Base-by-base conservation (phyloP, 2,888 invertebrate species). In the Zygaena filipendulae region DNA sequence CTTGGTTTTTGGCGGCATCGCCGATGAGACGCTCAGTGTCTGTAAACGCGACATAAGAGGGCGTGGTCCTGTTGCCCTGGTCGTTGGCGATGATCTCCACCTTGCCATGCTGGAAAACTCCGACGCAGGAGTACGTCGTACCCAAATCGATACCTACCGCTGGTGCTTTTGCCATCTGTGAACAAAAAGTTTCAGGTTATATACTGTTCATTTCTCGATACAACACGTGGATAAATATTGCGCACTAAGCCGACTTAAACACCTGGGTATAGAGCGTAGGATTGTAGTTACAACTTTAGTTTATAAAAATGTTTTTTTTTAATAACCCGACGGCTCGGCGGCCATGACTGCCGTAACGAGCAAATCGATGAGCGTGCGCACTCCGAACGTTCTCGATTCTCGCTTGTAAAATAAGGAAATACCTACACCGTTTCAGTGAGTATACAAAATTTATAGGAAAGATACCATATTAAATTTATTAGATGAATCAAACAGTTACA, bases 121-220 rank as follows among this genome's bases (percentile, higher is more conserved):
- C 94, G 45, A 95, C 94, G 59, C 93, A 95, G 30, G 95, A 95
- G 77, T 95, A 96, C 41, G 95, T 96, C 47, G 95, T 96, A 47
- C 96, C 96, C 75, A 96, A 85, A 84, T 96, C 96, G 79, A 96
- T 96, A 85, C 96, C 96, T 61, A 95, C 88, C 66, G 92, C 92
- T 59, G 91, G 92, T 84, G 91, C 87, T 77, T 88, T 88, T 36
- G 75, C 82, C 82, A 82, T 84, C 83, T 84, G 56, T 3, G 60
- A 64, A 52, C 52, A 56, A 33, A 20, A 14, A 26, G 23, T 9
- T 8, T 24, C 25, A 14, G 14, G 14, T 33, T 28, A 32, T 13
- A 12, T n/a, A 13, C 13, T n/a, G 31, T n/a, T n/a, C n/a, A n/a
- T n/a, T n/a, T n/a, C n/a, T n/a, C n/a, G n/a, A n/a, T n/a, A n/a